A percentile compares a stretch with the other conserved stretches of the same genome.
Evolutionary conservation across 64 coral and sea anemone species (phyloP).

Genomic region (Anthopleura sola): DNA sequence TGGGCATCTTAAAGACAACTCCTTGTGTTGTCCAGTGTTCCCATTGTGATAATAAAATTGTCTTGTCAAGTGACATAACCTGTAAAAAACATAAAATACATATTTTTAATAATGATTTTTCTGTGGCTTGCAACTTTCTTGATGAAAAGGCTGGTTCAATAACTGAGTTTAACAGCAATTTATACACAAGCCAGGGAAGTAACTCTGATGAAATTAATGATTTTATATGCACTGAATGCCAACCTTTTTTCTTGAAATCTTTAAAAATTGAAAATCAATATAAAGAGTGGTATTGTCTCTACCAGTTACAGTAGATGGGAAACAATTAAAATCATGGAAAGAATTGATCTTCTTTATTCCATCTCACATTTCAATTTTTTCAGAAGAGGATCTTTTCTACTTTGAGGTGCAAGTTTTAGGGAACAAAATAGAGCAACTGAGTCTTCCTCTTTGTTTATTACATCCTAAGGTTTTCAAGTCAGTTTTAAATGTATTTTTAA

Average conservation of each 20-base stretch:
- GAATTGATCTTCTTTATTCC: not conserved
- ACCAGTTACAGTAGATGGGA: not conserved
- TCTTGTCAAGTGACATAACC: conserved; percentile 20
- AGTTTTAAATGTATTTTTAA: not conserved
- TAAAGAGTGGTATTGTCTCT: not conserved
- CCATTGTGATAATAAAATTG: conserved; percentile 3
- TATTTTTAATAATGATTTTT: conserved; percentile 24
- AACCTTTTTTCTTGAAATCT: conserved; percentile 20
- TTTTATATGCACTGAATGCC: conserved; percentile 34
- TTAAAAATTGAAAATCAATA: conserved; percentile 5
- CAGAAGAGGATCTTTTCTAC: not conserved
- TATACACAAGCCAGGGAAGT: conserved; percentile 20
- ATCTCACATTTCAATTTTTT: not conserved
- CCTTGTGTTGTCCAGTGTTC: conserved; percentile 26
- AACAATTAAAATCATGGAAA: not conserved
- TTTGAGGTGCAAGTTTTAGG: conserved; percentile 29
- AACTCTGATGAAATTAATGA: not conserved
- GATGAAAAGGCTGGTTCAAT: conserved; percentile 37
- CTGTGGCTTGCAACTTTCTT: conserved; percentile 56
- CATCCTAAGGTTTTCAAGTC: not conserved
- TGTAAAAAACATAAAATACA: conserved; percentile 46
- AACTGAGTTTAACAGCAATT: conserved; percentile 19
- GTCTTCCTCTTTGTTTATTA: not conserved
- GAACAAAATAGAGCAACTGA: not conserved
- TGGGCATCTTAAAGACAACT: not conserved